Evolutionary conservation across 2,888 invertebrate species (phyloP), one percentile per base, ranked within the genome.

Genomic region (Osedax frankpressi): DNA sequence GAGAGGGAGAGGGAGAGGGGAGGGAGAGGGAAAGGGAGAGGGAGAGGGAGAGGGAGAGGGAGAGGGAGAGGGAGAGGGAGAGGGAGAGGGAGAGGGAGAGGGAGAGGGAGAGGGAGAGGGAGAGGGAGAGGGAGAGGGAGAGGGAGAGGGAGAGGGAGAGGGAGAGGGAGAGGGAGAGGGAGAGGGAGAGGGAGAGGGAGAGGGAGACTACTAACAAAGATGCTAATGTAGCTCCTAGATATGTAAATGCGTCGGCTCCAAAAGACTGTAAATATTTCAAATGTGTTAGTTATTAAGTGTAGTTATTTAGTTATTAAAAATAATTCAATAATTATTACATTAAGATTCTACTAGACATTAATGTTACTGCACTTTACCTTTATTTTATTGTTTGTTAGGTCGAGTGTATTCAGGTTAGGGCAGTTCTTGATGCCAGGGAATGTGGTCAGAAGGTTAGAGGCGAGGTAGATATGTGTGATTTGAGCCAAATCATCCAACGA

Each of bases 91-190:
- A 72, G 27, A 27, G 72, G 29, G 28, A 65, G 65, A 27, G 63
- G 28, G 65, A 72, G 28, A 65, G 72, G 65, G 28, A 27, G 72
- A 72, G 65, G 28, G 65, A 67, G 28, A 65, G 63, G 28, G 30
- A 30, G 25, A 72, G 65, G 29, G 72, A 65, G 25, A 65, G 30
- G 28, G 28, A 65, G 26, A 65, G 65, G 28, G 65, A 67, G 28
- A 27, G 63, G 29, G 19, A 26, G 65, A 65, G 29, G 28, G 19
- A 65, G 2, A 67, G 11, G 28, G 65, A 72, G 72, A 28, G 30
- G 14, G 30, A 26, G 65, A 72, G 30, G 62, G 30, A 65, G 26
- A 59, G 27, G 67, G 65, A 25, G 67, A 65, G 65, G 29, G 28
- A 28, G 65, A 69, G 28, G 28, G 28, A 72, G 27, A 27, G 72